Conservation (phyloP, 2,113 vertebrate genomes). For the Lethenteron camtschaticum region DNA sequence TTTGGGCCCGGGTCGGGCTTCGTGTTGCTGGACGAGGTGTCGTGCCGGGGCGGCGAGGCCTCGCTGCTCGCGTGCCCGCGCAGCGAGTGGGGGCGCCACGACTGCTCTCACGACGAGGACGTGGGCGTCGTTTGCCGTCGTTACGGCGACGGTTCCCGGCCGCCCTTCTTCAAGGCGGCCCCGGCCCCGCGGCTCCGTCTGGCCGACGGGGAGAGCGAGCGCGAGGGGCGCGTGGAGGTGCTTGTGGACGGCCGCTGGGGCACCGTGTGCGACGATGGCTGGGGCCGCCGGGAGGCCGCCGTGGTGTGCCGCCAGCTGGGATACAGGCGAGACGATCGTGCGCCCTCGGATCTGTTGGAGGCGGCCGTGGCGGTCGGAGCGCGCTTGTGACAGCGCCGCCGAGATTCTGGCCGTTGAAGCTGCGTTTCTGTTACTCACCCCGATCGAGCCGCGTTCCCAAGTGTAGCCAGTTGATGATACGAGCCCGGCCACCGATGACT, state of each 20-base stretch:
- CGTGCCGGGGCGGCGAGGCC: conserved; percentile 1
- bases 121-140: conserved; percentile 42
- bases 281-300: conserved; percentile 31
- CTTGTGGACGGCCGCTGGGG: conserved; percentile 37
- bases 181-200: conserved; percentile 31
- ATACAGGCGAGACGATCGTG: conserved; percentile 17
- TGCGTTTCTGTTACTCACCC: too few species aligned
- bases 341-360: too few species aligned
- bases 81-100: conserved; percentile 48
- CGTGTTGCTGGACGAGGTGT: conserved; percentile 1
- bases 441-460: too few species aligned
- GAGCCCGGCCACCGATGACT: too few species aligned
- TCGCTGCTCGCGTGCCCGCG: conserved; percentile 6
- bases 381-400: too few species aligned
- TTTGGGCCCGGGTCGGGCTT: conserved; percentile 29
- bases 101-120: conserved; percentile 62
- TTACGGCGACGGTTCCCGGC: too few species aligned
- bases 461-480: too few species aligned
- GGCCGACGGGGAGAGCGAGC: conserved; percentile 22
- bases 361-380: too few species aligned
- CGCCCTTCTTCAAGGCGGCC: too few species aligned
- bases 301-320: conserved; percentile 41
- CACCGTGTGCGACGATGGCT: conserved; percentile 34
- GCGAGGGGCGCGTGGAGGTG: conserved; percentile 37
- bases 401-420: too few species aligned